These are phyloP conservation scores for Heteromyza rotundicornis DNA, from an alignment of 2,888 invertebrate species.

Conservation along the genomic window DNA sequence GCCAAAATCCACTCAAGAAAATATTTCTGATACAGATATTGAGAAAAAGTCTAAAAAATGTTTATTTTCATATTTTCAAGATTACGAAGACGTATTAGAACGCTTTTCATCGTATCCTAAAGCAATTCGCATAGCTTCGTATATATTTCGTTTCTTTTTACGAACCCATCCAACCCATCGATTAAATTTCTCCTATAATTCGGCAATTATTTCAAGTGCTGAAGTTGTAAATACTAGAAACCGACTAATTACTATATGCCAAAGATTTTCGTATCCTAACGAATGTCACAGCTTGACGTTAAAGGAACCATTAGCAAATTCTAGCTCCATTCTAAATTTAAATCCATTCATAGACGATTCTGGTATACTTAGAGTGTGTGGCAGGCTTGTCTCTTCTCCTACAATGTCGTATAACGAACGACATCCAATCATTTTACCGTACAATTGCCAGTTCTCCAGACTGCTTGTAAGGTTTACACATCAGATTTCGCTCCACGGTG, in stretches of 20 bases:
- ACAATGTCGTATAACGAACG: neutral
- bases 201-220: neutral
- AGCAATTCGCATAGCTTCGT: neutral
- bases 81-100: neutral
- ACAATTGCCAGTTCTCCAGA: neutral
- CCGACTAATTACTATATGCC: neutral
- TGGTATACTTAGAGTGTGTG: neutral
- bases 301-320: neutral
- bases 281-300: neutral
- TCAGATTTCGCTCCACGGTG: conserved; percentile 8
- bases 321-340: neutral
- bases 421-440: conserved; percentile 2
- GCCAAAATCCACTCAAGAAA: neutral
- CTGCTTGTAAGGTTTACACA: conserved; percentile 10
- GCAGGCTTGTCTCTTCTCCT: neutral
- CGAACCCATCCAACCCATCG: too few species aligned
- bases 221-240: neutral
- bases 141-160: too few species aligned
- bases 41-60: too few species aligned
- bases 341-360: neutral
- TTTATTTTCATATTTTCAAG: too few species aligned
- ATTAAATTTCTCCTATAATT: too few species aligned
- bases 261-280: neutral
- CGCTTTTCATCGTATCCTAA: neutral
- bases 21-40: neutral